These are phyloP conservation scores for Drosophila kurseongensis DNA, from an alignment of 1,140 invertebrate genomes.

Conservation along the genomic window DNA sequence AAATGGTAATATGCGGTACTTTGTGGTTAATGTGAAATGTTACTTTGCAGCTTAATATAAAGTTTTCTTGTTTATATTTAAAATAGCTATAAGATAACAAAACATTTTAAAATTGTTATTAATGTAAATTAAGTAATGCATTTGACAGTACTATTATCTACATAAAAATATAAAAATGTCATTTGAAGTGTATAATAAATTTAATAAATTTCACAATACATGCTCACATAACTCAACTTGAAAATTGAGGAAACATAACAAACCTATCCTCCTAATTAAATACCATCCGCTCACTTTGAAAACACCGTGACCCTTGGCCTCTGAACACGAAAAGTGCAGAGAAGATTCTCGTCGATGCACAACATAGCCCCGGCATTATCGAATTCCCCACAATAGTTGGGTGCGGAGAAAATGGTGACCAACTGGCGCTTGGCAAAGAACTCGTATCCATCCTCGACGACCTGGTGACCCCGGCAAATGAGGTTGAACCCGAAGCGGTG, in stretches of 20 bases:
- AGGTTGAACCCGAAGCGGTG: constrained; percentile 97
- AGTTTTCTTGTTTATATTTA: no score
- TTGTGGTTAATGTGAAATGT: constrained; percentile 7
- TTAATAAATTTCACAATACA: no score
- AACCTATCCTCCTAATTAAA: no score
- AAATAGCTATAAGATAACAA: no score
- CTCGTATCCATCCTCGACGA: constrained; percentile 99
- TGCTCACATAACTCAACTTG: no score
- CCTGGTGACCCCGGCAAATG: constrained; percentile 98
- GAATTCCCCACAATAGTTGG: constrained; percentile 97
- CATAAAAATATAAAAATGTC: no score
- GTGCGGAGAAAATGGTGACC: constrained; percentile 96
- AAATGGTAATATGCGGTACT: constrained; percentile 1
- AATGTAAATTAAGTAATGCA: no score
- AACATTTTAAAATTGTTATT: no score
- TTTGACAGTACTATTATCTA: no score
- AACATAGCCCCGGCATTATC: constrained; percentile 99
- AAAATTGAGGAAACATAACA: not conserved
- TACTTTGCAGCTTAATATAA: constrained; percentile 5
- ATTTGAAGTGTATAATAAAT: no score
- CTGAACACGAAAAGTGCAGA: constrained; percentile 94
- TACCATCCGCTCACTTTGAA: not conserved
- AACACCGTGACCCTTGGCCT: not conserved
- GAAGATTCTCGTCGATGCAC: constrained; percentile 98
- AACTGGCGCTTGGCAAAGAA: constrained; percentile 98